phyloP scores from a whole-genome alignment of 2,888 invertebrate genomes.

The Aphrophora alni region DNA sequence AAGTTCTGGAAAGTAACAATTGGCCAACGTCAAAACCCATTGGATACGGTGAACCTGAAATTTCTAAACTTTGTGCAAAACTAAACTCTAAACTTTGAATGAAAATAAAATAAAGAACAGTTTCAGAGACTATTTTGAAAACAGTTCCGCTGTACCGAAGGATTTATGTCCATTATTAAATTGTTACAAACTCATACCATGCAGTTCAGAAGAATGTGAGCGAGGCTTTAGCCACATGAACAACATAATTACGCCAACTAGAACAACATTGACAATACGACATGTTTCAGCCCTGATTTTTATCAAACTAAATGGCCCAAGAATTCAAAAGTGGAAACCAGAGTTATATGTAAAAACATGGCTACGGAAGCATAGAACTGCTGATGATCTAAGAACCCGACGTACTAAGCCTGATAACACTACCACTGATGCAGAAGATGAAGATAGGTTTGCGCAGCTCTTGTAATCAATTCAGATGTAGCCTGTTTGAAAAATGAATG shows the following conservation, averaged over 20 bases:
- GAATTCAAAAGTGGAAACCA: conserved; percentile 22
- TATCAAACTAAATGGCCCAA: conserved; percentile 22
- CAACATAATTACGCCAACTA: conserved; percentile 18
- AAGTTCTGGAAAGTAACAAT: too few relatives aligned
- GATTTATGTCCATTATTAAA: background rate
- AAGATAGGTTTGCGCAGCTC: too few relatives aligned
- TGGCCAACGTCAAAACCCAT: too few relatives aligned
- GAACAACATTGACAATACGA: conserved; percentile 15
- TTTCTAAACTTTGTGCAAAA: background rate
- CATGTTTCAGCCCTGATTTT: conserved; percentile 22
- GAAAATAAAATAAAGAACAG: background rate
- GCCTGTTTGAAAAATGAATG: too few relatives aligned
- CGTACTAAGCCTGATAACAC: too few relatives aligned
- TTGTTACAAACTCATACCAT: background rate
- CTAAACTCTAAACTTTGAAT: conserved; percentile 9
- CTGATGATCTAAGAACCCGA: too few relatives aligned
- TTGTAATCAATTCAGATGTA: too few relatives aligned
- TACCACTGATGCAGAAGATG: too few relatives aligned
- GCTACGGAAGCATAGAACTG: background rate
- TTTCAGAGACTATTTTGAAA: background rate
- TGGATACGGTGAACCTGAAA: conserved; percentile 6
- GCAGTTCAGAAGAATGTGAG: background rate
- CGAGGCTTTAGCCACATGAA: background rate
- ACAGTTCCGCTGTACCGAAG: background rate
- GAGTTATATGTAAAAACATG: conserved; percentile 23